Base-by-base conservation (phyloP, 2,113 vertebrate species). In the Erythrocercus mccallii region DNA sequence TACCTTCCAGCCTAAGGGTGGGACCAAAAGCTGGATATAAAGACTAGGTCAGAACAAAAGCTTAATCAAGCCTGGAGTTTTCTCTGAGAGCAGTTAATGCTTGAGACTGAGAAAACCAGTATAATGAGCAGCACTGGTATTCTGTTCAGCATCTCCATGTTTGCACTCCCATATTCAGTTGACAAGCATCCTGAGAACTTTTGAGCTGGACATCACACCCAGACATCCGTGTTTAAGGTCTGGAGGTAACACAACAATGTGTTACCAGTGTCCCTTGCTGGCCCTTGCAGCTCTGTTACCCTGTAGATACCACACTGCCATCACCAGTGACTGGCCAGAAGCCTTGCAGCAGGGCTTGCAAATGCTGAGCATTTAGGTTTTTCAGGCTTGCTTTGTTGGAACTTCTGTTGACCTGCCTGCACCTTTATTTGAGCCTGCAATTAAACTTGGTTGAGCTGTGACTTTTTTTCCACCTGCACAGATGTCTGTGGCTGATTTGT, bases 181-280 rank as follows among this genome's bases (percentile, higher is more conserved):
- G 33, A 66, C 23, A 57, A 84, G 33, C 33, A 87, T 8, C 12
- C 44, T 31, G 58, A 57, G 50, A 92, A 61, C n/a, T 50, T 71
- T 33, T 47, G 48, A 83, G 18, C 18, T 9, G 16, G 20, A 20
- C 31, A 92, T 12, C 51, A 53, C n/a, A 65, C 11, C 8, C n/a
- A 57, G 45, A 81, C 4, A 4, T 48, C 38, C 0, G 0, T 47
- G 45, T 33, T 45, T 50, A 48, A 42, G 0, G 1, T 25, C 2
- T 28, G 47, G 28, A 45, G 51, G 37, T 8, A 84, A 48, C 10
- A 22, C 0, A 2, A 81, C 9, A 33, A 19, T 2, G 15, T 9
- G 23, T 44, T 33, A 48, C 19, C 45, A 57, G 60, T 25, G 12
- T 44, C 71, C 54, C n/a, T 15, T 0, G 0, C 6, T 25, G 47